These are phyloP conservation scores for Empis stercorea DNA, from an alignment of 2,888 invertebrate species.

Conservation along the genomic window DNA sequence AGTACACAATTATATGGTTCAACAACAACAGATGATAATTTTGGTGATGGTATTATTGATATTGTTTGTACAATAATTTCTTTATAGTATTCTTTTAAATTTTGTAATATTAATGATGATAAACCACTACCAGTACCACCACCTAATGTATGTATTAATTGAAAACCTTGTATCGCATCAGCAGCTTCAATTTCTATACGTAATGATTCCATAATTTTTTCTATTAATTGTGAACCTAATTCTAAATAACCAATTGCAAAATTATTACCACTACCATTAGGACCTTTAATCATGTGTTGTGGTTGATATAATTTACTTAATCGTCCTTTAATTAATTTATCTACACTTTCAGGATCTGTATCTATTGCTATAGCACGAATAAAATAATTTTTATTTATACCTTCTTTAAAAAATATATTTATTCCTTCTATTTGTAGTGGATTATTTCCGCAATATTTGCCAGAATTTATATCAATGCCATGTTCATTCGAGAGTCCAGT, in stretches of 20 bases:
- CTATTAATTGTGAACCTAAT: conserved; percentile 28
- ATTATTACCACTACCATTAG: conserved; percentile 44
- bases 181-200: conserved; percentile 27
- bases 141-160: conserved; percentile 55
- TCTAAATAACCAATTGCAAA: conserved; percentile 51
- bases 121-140: conserved; percentile 67
- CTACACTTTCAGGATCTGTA: conserved; percentile 55
- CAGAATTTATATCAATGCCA: conserved; percentile 47
- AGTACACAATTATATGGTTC: conserved; percentile 31
- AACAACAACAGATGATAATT: conserved; percentile 27
- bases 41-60: conserved; percentile 41
- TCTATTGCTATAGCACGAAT: conserved; percentile 56
- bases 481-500: conserved; percentile 40
- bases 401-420: conserved; percentile 46
- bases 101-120: conserved; percentile 56
- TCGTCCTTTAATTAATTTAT: conserved; percentile 40
- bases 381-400: conserved; percentile 45
- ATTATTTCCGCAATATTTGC: conserved; percentile 45
- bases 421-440: conserved; percentile 54
- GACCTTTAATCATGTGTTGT: conserved; percentile 52
- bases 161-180: conserved; percentile 45
- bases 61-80: conserved; percentile 59
- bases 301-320: conserved; percentile 53
- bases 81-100: conserved; percentile 59
- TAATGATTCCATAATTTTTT: conserved; percentile 22